Base-by-base conservation (phyloP, 2,888 invertebrate species). In the Dolomedes plantarius region DNA sequence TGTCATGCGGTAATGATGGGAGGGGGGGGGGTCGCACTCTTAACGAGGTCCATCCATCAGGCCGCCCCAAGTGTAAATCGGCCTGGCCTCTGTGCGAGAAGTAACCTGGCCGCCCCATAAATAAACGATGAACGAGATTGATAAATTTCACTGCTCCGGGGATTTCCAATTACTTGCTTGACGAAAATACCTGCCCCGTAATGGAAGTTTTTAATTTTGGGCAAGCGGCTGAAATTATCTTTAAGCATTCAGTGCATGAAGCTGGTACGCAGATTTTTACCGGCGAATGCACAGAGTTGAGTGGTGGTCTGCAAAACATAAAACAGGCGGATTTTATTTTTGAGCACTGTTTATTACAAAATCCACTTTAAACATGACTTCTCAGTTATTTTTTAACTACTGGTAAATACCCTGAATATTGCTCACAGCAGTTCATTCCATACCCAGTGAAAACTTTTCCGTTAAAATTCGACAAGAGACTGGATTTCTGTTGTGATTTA, bases 11-110 rank as follows among this genome's bases (percentile, higher is more conserved):
- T 82, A 71, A 76, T 75, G 67, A 77, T 77, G 71, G 69, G 65
- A 71, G 71, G 31, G 74, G 28, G 16, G 65, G n/a, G 32, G 32
- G 32, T 6, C 23, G 32, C 3, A 11, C 16, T 27, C 41, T 72
- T 83, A 83, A 83, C 77, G 83, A 83, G 83, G 29, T 16, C 50
- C 67, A 83, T 83, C 83, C 76, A 83, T 83, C 83, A 83, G 28
- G 39, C 27, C 36, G 71, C 77, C 36, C 76, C 77, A 83, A 83
- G 83, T 83, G 83, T 83, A 83, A 83, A 83, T 77, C 83, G 83
- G 64, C 77, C 23, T 50, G 75, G 82, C 6, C 36, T 41, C 72
- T 76, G 69, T n/a, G n/a, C 76, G 76, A n/a, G n/a, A n/a, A 83
- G 83, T 83, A 83, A 56, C 71, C 72, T 77, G 71, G 39, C 56